Conservation (phyloP, 2,888 invertebrate genomes). For the Eilema sororculum region DNA sequence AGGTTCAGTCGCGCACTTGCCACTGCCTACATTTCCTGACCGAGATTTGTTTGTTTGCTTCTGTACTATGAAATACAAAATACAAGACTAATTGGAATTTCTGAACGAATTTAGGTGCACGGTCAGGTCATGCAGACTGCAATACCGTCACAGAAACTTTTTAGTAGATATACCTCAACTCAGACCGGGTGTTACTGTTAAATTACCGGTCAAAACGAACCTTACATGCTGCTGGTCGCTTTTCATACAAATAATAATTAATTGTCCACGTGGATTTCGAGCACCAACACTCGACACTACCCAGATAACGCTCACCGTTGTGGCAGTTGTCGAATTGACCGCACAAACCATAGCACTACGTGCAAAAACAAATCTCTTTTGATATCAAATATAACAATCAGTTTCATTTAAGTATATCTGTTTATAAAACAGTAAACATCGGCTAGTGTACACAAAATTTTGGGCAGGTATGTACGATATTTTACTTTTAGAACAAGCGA, state of each 20-base stretch:
- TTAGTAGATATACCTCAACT: too few relatives aligned
- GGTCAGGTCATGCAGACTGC: too few relatives aligned
- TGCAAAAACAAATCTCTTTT: neutral
- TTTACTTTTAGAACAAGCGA: neutral
- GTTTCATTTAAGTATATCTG: neutral
- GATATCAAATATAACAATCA: neutral
- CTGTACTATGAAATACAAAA: neutral
- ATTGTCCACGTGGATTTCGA: neutral
- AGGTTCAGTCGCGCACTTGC: neutral
- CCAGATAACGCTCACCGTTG: neutral
- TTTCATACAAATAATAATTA: neutral
- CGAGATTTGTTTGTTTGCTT: neutral
- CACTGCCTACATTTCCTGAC: neutral
- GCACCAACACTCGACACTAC: neutral
- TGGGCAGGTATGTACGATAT: neutral
- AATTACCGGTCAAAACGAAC: neutral
- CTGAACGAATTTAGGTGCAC: too few relatives aligned
- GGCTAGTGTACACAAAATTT: neutral
- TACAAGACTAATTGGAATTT: neutral
- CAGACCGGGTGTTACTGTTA: neutral
- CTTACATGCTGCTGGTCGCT: neutral
- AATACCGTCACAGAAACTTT: too few relatives aligned
- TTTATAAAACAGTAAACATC: neutral
- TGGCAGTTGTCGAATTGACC: neutral
- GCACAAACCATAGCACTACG: neutral